Percentiles rank a stretch among this genome's conserved stretches.
phyloP scores from a whole-genome alignment of 2,888 invertebrate genomes.

The Timandra comae region DNA sequence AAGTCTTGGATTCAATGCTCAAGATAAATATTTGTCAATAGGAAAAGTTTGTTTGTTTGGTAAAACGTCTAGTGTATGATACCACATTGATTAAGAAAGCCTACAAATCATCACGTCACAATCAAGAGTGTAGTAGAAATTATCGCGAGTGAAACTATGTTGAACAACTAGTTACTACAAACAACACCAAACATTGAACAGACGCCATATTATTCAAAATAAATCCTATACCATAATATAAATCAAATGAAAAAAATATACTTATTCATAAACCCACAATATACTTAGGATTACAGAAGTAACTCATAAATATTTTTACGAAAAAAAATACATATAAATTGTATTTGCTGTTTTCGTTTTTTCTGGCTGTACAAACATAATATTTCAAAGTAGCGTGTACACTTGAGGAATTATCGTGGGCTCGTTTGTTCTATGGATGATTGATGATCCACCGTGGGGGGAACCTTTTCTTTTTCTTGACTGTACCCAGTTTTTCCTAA shows the following conservation, averaged over 20 bases:
- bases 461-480: conserved; percentile 16
- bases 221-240: too few species aligned
- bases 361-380: conserved; percentile 20
- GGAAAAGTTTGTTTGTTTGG: too few species aligned
- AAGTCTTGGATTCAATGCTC: too few species aligned
- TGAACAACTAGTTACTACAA: too few species aligned
- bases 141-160: too few species aligned
- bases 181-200: too few species aligned
- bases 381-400: conserved; percentile 25
- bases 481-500: conserved; percentile 19
- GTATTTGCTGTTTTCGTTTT: conserved; percentile 16
- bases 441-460: conserved; percentile 22
- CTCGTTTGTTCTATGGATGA: conserved; percentile 27
- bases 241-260: conserved; percentile 4
- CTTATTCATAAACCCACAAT: conserved; percentile 2
- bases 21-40: too few species aligned
- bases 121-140: too few species aligned
- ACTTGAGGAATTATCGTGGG: conserved; percentile 26
- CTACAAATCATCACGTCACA: too few species aligned
- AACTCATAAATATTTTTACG: conserved; percentile 12
- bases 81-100: too few species aligned
- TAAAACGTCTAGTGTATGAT: too few species aligned
- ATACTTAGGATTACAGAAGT: conserved; percentile 2
- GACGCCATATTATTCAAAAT: too few species aligned
- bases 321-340: conserved; percentile 16